Evolutionary conservation across 2,888 invertebrate genomes (phyloP).

Genomic region (Selenia dentaria): DNA sequence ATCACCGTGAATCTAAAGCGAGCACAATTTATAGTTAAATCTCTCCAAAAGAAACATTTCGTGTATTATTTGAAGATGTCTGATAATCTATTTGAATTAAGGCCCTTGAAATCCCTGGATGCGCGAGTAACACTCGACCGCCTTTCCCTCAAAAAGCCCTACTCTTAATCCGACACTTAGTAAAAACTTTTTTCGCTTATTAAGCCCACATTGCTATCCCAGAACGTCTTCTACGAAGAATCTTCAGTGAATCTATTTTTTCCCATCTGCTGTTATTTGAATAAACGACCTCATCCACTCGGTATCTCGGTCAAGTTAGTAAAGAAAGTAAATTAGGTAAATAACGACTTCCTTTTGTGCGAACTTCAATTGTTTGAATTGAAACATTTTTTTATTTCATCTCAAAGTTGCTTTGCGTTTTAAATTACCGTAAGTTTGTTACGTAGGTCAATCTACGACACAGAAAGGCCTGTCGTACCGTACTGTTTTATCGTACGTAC

Average conservation of each 20-base stretch:
- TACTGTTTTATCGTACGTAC: too few relatives aligned
- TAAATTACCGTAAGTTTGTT: background rate
- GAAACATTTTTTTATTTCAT: constrained; percentile 28
- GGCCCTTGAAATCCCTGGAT: constrained; percentile 12
- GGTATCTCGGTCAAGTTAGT: constrained; percentile 37
- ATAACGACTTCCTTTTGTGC: constrained; percentile 33
- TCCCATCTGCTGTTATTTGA: constrained; percentile 41
- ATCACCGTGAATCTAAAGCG: too few relatives aligned
- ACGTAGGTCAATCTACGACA: background rate
- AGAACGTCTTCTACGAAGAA: constrained; percentile 36
- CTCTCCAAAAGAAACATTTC: constrained; percentile 4
- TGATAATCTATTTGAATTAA: constrained; percentile 31
- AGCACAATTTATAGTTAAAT: too few relatives aligned
- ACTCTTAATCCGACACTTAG: constrained; percentile 17
- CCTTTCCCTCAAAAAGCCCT: constrained; percentile 15
- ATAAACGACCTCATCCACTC: constrained; percentile 37
- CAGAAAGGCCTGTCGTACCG: too few relatives aligned
- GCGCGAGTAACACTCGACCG: constrained; percentile 15
- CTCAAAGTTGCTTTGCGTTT: background rate
- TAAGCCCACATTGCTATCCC: constrained; percentile 37
- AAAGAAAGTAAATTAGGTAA: constrained; percentile 45
- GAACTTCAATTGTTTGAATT: constrained; percentile 19
- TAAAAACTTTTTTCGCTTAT: constrained; percentile 23
- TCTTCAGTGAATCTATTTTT: constrained; percentile 37
- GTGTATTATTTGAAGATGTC: constrained; percentile 16